phyloP scores from a whole-genome alignment of 2,888 invertebrate species.

The Melanostoma mellinum region DNA sequence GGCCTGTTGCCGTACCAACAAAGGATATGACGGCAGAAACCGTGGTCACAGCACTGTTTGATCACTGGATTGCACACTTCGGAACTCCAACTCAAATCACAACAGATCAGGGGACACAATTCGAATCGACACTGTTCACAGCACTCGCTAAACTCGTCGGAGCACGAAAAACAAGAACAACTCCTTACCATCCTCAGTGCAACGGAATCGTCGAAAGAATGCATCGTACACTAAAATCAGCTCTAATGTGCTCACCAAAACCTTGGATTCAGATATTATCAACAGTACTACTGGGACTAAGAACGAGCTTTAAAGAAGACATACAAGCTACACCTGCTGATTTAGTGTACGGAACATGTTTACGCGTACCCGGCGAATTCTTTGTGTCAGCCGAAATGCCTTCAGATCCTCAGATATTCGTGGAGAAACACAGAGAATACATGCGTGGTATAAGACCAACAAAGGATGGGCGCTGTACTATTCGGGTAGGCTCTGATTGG shows the following conservation, averaged over 20 bases:
- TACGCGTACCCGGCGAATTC: slow-evolving; percentile 18
- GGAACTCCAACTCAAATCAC: background rate
- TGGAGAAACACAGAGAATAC: too few relatives aligned
- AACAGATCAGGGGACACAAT: too few relatives aligned
- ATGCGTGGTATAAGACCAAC: background rate
- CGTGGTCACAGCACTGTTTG: slow-evolving; percentile 27
- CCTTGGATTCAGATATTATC: slow-evolving; percentile 4
- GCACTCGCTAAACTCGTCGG: slow-evolving; percentile 16
- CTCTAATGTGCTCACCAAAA: slow-evolving; percentile 3
- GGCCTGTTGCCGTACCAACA: too few relatives aligned
- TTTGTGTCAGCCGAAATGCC: background rate
- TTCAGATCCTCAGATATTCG: too few relatives aligned
- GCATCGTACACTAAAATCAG: too few relatives aligned
- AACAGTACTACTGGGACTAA: slow-evolving; percentile 5
- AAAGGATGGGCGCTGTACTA: too few relatives aligned
- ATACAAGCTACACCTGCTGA: slow-evolving; percentile 25
- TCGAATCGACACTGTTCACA: slow-evolving; percentile 10
- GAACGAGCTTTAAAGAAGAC: slow-evolving; percentile 1
- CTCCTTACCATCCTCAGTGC: slow-evolving; percentile 3
- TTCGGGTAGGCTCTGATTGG: too few relatives aligned
- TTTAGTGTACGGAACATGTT: slow-evolving; percentile 4
- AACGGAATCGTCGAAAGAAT: too few relatives aligned
- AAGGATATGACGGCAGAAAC: slow-evolving; percentile 38
- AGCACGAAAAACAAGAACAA: background rate
- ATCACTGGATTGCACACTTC: slow-evolving; percentile 24